Conservation (phyloP, 2,888 invertebrate genomes). For the Hipparchia sbordonii region DNA sequence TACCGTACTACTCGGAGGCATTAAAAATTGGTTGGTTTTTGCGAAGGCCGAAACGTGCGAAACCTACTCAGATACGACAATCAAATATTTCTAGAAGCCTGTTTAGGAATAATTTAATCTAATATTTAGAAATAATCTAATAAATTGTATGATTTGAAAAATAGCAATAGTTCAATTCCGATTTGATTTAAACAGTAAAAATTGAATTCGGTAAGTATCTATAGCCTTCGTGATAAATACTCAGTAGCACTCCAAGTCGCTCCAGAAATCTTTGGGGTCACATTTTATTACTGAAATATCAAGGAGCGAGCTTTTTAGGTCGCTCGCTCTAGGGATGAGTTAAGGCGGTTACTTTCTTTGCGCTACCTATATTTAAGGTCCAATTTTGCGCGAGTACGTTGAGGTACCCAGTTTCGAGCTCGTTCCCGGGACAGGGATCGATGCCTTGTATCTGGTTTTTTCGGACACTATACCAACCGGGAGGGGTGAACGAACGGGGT, state of each 20-base stretch:
- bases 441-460: slow-evolving; percentile 79
- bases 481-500: slow-evolving; percentile 80
- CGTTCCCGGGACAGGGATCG: slow-evolving; percentile 64
- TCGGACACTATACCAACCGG: slow-evolving; percentile 79
- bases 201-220: no score
- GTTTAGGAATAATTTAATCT: no score
- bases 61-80: no score
- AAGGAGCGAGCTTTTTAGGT: slow-evolving; percentile 48
- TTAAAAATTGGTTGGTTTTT: no score
- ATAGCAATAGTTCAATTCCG: no score
- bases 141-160: no score
- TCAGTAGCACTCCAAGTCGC: slow-evolving; percentile 35
- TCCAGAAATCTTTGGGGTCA: slow-evolving; percentile 46
- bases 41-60: not conserved
- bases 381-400: slow-evolving; percentile 35
- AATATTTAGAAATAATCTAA: no score
- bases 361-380: slow-evolving; percentile 38
- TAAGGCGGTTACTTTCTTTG: slow-evolving; percentile 37
- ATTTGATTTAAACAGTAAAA: no score
- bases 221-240: slow-evolving; percentile 14
- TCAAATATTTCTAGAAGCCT: no score
- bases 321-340: slow-evolving; percentile 43
- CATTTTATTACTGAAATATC: slow-evolving; percentile 46
- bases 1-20: no score
- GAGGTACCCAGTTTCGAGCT: slow-evolving; percentile 46